Evolutionary conservation across 2,797 vertebrate genomes (phyloP), one percentile per base, ranked within the genome.

Genomic region (Falco cherrug): DNA sequence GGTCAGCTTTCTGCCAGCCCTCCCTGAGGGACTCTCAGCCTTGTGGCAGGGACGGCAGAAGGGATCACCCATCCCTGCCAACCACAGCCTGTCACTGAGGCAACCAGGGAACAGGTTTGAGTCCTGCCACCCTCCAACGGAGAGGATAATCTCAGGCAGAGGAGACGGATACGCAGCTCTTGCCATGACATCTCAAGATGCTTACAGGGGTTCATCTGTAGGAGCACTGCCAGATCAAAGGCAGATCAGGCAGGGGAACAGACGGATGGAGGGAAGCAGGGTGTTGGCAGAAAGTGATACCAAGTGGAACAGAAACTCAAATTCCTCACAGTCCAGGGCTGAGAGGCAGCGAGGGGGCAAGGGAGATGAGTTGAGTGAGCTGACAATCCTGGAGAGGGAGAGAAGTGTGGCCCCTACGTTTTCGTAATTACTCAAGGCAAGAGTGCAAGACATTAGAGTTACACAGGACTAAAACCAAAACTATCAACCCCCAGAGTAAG

Each of bases 291-390:
- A 87, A 87, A 56, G 31, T 56, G 56, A 80, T 53, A 83, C 19
- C 24, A 53, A 83, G 33, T 56, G 47, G 70, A 91, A 56, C 12
- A 91, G 60, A 70, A 93, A 89, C 81, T 59, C 91, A 59, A 41
- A 73, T 85, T 80, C 45, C 61, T 91, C 70, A 47, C 48, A 65
- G 18, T n/a, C 26, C 26, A 57, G 45, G 21, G 48, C 17, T 5
- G 6, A 80, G 65, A 86, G n/a, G 82, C 63, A 71, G 25, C 0
- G 0, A 82, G 37, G n/a, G 22, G 31, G 9, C 19, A 8, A 26
- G 28, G 31, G 19, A 26, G 10, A 43, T 39, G 61, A 75, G 29
- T 2, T 80, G 45, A 84, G 50, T 79, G 69, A 90, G 31, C 16
- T 80, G 51, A 37, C 51, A 57, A 31, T 57, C 15, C 65, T 71